Evolutionary conservation across 2,888 invertebrate species (phyloP).

Genomic region (Neoscelio sp.): DNA sequence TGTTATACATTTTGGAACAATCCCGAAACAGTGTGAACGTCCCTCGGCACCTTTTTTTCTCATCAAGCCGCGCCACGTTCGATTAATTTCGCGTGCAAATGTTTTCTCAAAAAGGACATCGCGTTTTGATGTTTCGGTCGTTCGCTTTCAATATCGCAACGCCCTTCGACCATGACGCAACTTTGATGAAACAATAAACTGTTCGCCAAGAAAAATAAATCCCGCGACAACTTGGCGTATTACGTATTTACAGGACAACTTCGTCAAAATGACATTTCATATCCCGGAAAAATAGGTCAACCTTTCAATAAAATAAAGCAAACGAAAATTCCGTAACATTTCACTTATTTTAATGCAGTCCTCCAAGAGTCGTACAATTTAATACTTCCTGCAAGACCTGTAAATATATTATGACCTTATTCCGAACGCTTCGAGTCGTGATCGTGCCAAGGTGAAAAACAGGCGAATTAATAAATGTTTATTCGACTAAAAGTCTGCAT

Average conservation of each 20-base stretch:
- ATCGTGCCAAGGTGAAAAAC: no score
- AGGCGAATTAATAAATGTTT: conserved; percentile 1
- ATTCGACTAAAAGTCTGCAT: background rate
- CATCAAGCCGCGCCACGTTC: no score
- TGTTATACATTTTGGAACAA: no score
- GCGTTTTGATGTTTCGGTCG: no score
- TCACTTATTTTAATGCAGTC: conserved; percentile 33
- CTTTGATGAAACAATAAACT: conserved; percentile 3
- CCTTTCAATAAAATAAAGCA: conserved; percentile 46
- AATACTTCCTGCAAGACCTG: conserved; percentile 36
- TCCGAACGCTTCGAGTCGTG: no score
- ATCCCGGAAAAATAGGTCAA: conserved; percentile 42
- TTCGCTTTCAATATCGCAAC: no score
- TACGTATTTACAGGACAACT: conserved; percentile 26
- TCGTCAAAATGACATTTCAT: conserved; percentile 19
- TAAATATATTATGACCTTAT: conserved; percentile 31
- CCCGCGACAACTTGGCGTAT: background rate
- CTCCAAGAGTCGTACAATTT: conserved; percentile 26
- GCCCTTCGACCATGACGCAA: no score
- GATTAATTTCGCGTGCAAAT: conserved; percentile 20
- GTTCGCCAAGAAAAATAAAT: background rate
- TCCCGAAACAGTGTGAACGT: no score
- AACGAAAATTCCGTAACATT: conserved; percentile 54
- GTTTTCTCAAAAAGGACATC: no score
- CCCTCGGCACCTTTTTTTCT: no score